Base-by-base conservation (phyloP, 2,113 vertebrate genomes). In the Elephas maximus region DNA sequence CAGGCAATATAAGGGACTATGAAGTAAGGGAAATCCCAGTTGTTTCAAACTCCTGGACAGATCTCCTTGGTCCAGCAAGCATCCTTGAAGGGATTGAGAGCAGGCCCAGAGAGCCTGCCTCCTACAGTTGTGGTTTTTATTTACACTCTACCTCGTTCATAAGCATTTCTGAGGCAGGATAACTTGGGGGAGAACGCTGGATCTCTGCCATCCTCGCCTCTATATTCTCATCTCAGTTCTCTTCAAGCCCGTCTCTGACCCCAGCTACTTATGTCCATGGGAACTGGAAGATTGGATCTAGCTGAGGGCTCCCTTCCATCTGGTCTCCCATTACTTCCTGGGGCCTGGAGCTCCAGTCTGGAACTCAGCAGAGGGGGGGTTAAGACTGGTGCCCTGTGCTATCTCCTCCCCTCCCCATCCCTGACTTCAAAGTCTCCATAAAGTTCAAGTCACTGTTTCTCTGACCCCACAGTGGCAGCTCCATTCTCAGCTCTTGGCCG, bases 381-480 rank as follows among this genome's bases (percentile, higher is more conserved):
- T 96, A 96, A 97, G 96, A 80, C 79, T 9, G 11, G 80, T 86
- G 62, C 65, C 67, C 71, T 96, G 45, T 83, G 63, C 96, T 97
- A 79, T 97, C 97, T 90, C 92, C 95, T 97, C 94, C 86, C 91
- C 88, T 96, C 33, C 77, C 85, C 41, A 24, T 71, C 81, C n/a
- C 85, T 17, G 41, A 94, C 93, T 95, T 97, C 95, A 95, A 90
- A 94, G 90, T 53, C 67, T 76, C 84, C 90, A 92, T 79, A 94
- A 97, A 95, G 76, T 74, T 51, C 3, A 48, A 82, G 87, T 67
- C 44, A 21, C 78, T 89, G 83, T 81, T 96, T 83, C 93, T 28
- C 87, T 96, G 95, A 97, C 95, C 94, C 92, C 77, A 84, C 0
- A 91, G 97, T 95, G 87, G 74, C 77, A 92, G 84, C 80, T 98